Base-by-base conservation (phyloP, 2,113 vertebrate species). In the Ibidorhyncha struthersii region DNA sequence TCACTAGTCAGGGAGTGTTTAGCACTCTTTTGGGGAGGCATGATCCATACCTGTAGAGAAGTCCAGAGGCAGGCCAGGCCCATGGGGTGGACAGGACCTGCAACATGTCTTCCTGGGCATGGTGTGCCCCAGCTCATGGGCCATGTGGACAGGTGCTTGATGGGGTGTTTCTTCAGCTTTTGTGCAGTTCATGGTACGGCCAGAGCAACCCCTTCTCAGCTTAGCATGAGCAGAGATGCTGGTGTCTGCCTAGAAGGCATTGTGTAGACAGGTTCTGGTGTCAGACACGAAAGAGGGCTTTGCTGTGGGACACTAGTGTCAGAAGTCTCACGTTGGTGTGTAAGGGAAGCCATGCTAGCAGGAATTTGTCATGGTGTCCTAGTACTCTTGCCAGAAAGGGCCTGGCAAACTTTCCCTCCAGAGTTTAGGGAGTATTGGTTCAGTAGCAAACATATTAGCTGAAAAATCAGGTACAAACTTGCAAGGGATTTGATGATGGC, bases 1-100 rank as follows among this genome's bases (percentile, higher is more conserved):
- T 73, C 32, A 56, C 17, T 4, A 6, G 0, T 4, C 0, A 1
- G 45, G 66, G 53, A 59, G 30, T 6, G 6, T 61, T 67, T 25
- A 47, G 13, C 25, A 4, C 25, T 52, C 18, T 26, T 85, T 50
- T 21, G 63, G 21, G 19, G 38, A 73, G 8, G 22, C 30, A 12
- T 36, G 40, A 36, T 36, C 36, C 9, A 7, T 30, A 40, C 29
- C 29, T 30, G 8, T 27, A 30, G 36, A 34, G n/a, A 53, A 65
- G 22, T 47, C 43, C 29, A 34, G 53, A 62, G 40, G 59, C 53
- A 88, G 62, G 32, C 29, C 18, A 32, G 55, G 65, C 21, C 67
- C 3, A 8, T 14, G n/a, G 67, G 22, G 7, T 59, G 23, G 23
- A 40, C 49, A 85, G 85, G 43, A 70, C 38, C 16, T 79, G 25